Evolutionary conservation across 2,797 vertebrate genomes (phyloP).

Genomic region (Poecilia velifera): DNA sequence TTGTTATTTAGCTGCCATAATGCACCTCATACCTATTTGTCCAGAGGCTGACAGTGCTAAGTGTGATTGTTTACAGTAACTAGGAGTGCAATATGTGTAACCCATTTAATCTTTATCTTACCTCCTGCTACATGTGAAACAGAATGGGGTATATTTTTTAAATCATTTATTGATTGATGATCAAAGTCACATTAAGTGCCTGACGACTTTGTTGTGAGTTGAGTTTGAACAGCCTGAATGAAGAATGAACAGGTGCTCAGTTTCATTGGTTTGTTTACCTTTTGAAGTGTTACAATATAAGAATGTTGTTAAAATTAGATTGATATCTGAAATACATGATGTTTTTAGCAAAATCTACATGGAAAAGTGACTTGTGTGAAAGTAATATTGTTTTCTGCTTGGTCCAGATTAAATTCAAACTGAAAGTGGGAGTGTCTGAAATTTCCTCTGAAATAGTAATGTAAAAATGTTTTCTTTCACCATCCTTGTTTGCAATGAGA

Average conservation of each 20-base stretch:
- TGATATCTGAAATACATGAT: slow-evolving; percentile 1
- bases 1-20: slow-evolving; percentile 19
- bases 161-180: background rate
- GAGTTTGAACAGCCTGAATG: slow-evolving; percentile 12
- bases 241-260: background rate
- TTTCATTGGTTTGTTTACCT: slow-evolving; percentile 12
- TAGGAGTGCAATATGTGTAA: slow-evolving; percentile 33
- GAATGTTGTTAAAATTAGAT: slow-evolving; percentile 7
- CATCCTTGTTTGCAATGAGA: background rate
- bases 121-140: background rate
- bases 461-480: background rate
- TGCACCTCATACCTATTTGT: slow-evolving; percentile 6
- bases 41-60: slow-evolving; percentile 22
- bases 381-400: slow-evolving; percentile 24
- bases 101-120: background rate
- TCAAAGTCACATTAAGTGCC: slow-evolving; percentile 44
- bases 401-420: slow-evolving; percentile 30
- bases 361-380: slow-evolving; percentile 8
- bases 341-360: slow-evolving; percentile 6
- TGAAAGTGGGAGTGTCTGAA: slow-evolving; percentile 9
- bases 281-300: slow-evolving; percentile 23
- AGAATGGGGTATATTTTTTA: slow-evolving; percentile 7
- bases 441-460: slow-evolving; percentile 5
- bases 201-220: slow-evolving; percentile 27
- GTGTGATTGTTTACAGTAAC: slow-evolving; percentile 46